Evolutionary conservation across 2,888 invertebrate species (phyloP).

Genomic region (Rotaria macrura): DNA sequence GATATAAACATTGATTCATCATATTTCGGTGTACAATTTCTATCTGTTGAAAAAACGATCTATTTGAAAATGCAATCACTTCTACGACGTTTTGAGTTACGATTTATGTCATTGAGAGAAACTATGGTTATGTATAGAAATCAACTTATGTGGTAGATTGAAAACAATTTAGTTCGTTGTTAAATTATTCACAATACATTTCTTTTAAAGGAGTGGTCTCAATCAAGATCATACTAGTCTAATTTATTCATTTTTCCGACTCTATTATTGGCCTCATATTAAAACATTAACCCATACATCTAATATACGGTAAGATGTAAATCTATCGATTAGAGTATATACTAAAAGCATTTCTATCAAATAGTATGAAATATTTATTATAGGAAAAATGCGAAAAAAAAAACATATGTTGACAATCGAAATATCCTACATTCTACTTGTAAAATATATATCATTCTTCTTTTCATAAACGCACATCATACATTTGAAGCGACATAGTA

Average conservation of each 20-base stretch:
- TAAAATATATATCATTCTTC: too few relatives aligned
- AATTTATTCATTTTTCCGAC: conserved; percentile 64
- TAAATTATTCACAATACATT: not conserved
- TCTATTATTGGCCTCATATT: not conserved
- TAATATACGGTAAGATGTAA: not conserved
- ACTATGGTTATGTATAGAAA: conserved; percentile 80
- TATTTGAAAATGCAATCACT: conserved; percentile 82
- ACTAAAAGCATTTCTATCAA: too few relatives aligned
- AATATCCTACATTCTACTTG: too few relatives aligned
- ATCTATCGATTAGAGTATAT: too few relatives aligned
- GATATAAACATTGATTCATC: not conserved
- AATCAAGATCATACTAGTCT: conserved; percentile 71
- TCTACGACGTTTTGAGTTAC: conserved; percentile 58
- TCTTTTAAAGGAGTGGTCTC: conserved; percentile 66
- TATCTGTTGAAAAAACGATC: conserved; percentile 74
- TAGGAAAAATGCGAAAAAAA: too few relatives aligned
- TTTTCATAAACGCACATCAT: too few relatives aligned
- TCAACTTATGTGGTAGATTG: conserved; percentile 68
- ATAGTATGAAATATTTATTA: too few relatives aligned
- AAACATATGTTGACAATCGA: too few relatives aligned
- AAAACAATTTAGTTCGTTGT: not conserved
- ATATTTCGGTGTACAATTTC: conserved; percentile 67
- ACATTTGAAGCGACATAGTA: too few relatives aligned
- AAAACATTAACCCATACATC: not conserved
- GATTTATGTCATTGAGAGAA: conserved; percentile 59